Conservation (phyloP, 2,113 vertebrate genomes). For the Oncorhynchus masou region DNA sequence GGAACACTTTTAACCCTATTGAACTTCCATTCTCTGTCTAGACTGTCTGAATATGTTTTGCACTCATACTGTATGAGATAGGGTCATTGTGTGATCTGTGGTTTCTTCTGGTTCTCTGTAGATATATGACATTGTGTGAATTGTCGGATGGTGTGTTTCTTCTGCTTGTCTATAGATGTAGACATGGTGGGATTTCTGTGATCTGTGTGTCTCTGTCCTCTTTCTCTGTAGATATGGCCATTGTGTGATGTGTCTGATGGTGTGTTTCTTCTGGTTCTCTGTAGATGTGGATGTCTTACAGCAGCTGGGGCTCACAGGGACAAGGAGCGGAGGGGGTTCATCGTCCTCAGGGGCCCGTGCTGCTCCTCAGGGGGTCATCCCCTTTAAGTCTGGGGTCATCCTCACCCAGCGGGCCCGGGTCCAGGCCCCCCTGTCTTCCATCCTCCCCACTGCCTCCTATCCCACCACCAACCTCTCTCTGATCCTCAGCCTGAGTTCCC, state of each 20-base stretch:
- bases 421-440: slow-evolving; percentile 73
- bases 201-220: background rate
- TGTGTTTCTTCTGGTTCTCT: slow-evolving; percentile 38
- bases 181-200: background rate
- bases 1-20: background rate
- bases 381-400: slow-evolving; percentile 89
- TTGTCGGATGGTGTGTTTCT: background rate
- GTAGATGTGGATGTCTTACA: slow-evolving; percentile 95
- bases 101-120: slow-evolving; percentile 58
- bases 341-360: slow-evolving; percentile 59
- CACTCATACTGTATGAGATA: background rate
- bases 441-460: slow-evolving; percentile 75
- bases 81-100: slow-evolving; percentile 1
- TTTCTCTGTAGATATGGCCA: background rate
- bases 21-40: background rate
- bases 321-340: slow-evolving; percentile 51
- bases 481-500: slow-evolving; percentile 88
- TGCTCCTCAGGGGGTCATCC: slow-evolving; percentile 83
- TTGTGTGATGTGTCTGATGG: slow-evolving; percentile 12
- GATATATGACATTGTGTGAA: slow-evolving; percentile 73
- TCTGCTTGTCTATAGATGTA: background rate
- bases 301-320: slow-evolving; percentile 84
- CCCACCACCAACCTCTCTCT: slow-evolving; percentile 79
- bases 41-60: too few species aligned
- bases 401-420: slow-evolving; percentile 85